Base-by-base conservation (phyloP, 2,888 invertebrate genomes). In the Hypolimnas misippus region DNA sequence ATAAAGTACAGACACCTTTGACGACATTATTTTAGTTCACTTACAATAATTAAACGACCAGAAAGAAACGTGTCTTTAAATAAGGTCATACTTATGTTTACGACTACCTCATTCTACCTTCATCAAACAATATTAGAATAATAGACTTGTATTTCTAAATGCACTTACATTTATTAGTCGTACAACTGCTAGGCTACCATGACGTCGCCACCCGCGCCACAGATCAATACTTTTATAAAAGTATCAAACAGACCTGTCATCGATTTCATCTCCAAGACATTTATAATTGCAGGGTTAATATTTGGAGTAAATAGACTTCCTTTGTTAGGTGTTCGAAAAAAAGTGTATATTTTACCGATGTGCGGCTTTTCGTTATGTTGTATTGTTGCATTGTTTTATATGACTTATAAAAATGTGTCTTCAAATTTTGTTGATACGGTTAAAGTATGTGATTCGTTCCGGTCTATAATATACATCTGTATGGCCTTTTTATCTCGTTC, bases 221-320 rank as follows among this genome's bases (percentile, higher is more conserved):
- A 40, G 3, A 44, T 59, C 6, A 63, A 70, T 44, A 69, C 61
- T 16, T 70, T 63, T 17, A 6, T 70, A 2, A 8, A 59, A 58
- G 54, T 63, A 8, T 61, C 35, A 14, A 38, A 21, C 7, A 62
- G 65, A 50, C 57, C 40, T 5, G 25, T 49, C 21, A 49, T 66
- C 2, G 70, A 72, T 17, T 35, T n/a, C 16, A 53, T 63, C 33
- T 67, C 69, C 5, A 70, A 70, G 49, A 16, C 62, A 1, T 59
- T 53, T 17, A 35, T 59, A 21, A 46, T 53, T 10, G 46, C 46
- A 2, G 21, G 16, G 12, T 1, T 53, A 3, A 33, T 59, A 12
- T 10, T 59, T 6, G 59, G 59, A 2, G 21, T 44, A n/a, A 59
- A 59, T 19, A 40, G 40, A 40, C 40, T 40, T 7, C 7, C 40